Percentiles rank a stretch among this genome's conserved stretches.
Evolutionary conservation across 2,888 invertebrate genomes (phyloP).

Genomic region (Eugnorisma glareosa): DNA sequence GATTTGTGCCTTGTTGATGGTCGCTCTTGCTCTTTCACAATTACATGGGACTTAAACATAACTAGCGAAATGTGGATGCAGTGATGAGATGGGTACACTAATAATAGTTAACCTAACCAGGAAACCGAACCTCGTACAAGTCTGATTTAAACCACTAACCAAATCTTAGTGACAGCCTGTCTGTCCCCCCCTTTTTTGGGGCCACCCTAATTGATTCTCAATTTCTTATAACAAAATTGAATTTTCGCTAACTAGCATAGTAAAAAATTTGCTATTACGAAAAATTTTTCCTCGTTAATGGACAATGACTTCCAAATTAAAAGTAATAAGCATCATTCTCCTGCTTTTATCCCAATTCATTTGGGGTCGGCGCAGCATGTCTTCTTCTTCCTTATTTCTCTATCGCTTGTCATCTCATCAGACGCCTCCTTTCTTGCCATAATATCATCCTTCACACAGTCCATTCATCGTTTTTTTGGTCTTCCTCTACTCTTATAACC

Average conservation of each 20-base stretch:
- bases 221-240: background rate
- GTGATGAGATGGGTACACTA: too few species aligned
- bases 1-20: too few species aligned
- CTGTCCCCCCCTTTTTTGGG: background rate
- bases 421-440: background rate
- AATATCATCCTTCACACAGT: background rate
- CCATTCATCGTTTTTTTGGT: background rate
- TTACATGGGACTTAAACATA: too few species aligned
- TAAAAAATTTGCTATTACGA: background rate
- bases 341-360: background rate
- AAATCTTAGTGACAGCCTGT: background rate
- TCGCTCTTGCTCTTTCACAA: too few species aligned
- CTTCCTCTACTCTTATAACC: background rate
- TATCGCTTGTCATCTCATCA: background rate
- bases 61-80: too few species aligned
- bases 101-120: background rate
- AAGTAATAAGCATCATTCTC: too few species aligned
- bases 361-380: background rate
- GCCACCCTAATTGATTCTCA: background rate
- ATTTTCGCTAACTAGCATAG: background rate
- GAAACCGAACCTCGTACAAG: background rate
- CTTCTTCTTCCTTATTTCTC: background rate
- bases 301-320: too few species aligned
- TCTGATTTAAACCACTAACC: background rate
- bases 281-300: too few species aligned